These are phyloP conservation scores for Thalpophila matura DNA, from an alignment of 2,888 invertebrate genomes.

Conservation along the genomic window DNA sequence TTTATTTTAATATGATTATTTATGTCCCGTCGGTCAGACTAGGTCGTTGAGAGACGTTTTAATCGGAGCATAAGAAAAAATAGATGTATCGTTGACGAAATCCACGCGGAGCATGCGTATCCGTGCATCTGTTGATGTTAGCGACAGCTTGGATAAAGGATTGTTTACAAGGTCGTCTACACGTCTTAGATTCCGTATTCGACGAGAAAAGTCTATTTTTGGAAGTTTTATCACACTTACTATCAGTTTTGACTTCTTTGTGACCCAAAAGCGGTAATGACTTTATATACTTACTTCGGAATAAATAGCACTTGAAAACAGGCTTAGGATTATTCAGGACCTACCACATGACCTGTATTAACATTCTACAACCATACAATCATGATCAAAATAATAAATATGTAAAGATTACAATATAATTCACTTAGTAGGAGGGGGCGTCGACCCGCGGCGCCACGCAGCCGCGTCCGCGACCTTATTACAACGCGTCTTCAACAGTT, in stretches of 20 bases:
- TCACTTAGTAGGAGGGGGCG: slow-evolving; percentile 79
- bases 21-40: slow-evolving; percentile 62
- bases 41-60: slow-evolving; percentile 57
- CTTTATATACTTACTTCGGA: not conserved
- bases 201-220: not conserved
- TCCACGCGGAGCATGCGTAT: slow-evolving; percentile 7
- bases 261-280: not conserved
- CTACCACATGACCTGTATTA: slow-evolving; percentile 44
- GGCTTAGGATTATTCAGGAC: slow-evolving; percentile 16
- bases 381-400: slow-evolving; percentile 56
- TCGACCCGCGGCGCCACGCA: slow-evolving; percentile 82
- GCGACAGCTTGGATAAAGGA: slow-evolving; percentile 5
- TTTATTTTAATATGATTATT: slow-evolving; percentile 65
- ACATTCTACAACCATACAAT: slow-evolving; percentile 41
- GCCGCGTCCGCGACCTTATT: slow-evolving; percentile 88
- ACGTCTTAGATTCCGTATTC: not conserved
- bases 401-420: slow-evolving; percentile 72
- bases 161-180: slow-evolving; percentile 18
- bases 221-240: not conserved
- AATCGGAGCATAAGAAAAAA: slow-evolving; percentile 56
- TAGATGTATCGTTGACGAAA: slow-evolving; percentile 43
- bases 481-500: slow-evolving; percentile 69
- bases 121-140: slow-evolving; percentile 30
- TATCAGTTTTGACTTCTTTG: not conserved
- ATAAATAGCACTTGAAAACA: not conserved